phyloP scores from a whole-genome alignment of 2,888 invertebrate species.

The Drosophila mulleri region DNA sequence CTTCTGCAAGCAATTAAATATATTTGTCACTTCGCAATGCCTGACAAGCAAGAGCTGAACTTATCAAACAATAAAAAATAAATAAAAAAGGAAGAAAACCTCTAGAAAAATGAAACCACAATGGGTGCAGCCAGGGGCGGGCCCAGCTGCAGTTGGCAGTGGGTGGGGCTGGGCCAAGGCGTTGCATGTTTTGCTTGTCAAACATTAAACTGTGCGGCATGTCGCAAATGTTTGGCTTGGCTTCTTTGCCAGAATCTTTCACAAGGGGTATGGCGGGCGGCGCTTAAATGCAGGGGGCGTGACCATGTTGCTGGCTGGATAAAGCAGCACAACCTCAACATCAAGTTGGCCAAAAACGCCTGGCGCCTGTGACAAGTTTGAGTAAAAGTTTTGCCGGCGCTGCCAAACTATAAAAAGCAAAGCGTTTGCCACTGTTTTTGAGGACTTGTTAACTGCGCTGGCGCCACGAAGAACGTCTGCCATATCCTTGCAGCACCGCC shows the following conservation, averaged over 20 bases:
- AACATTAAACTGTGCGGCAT: conserved; percentile 73
- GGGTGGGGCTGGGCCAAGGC: conserved; percentile 6
- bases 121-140: conserved; percentile 7
- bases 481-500: conserved; percentile 28
- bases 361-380: conserved; percentile 69
- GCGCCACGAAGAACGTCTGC: conserved; percentile 22
- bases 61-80: conserved; percentile 52
- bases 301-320: background rate
- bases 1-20: conserved; percentile 77
- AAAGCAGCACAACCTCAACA: conserved; percentile 40
- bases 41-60: conserved; percentile 68
- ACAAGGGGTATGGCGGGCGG: background rate
- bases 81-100: conserved; percentile 15
- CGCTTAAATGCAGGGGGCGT: conserved; percentile 58
- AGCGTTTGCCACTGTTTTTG: conserved; percentile 49
- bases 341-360: conserved; percentile 65
- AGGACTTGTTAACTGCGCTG: conserved; percentile 55
- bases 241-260: conserved; percentile 46
- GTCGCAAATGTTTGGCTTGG: conserved; percentile 57
- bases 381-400: conserved; percentile 57
- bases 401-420: conserved; percentile 46
- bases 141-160: conserved; percentile 32
- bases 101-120: conserved; percentile 28
- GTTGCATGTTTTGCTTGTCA: conserved; percentile 70
- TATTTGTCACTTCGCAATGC: conserved; percentile 76